Base-by-base conservation (phyloP, 2,113 vertebrate species). In the Gallinago media region DNA sequence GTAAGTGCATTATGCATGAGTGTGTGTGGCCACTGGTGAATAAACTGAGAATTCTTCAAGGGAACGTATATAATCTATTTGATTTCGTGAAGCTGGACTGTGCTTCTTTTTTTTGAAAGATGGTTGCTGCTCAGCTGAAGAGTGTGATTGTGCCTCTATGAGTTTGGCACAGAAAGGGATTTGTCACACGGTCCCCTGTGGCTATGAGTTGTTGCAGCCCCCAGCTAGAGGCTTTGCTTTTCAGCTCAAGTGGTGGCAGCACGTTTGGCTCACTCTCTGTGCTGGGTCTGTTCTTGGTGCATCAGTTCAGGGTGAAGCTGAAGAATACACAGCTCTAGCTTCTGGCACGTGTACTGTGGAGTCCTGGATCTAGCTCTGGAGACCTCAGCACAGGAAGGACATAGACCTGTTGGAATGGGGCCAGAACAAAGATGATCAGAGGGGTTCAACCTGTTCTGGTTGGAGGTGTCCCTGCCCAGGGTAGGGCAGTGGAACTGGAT, bases 1-100 rank as follows among this genome's bases (percentile, higher is more conserved):
- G 15, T 6, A 14, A 92, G 84, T 94, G 84, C 90, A 94, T 94
- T 94, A 95, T 94, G 91, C 87, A 95, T 90, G 92, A 93, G 76
- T 21, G 8, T 85, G 8, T 85, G 61, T 55, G 50, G 74, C 76
- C 67, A 36, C 93, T 70, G 84, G 86, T 66, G 87, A 58, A 82
- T 55, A 71, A 71, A 74, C 70, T n/a, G 31, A 36, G 17, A 12
- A 63, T 73, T 46, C 91, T 90, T 67, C 66, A 50, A 85, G 89
- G 85, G 47, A 93, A 66, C 3, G 1, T 15, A 18, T 78, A 73
- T 11, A 47, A 87, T 27, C 89, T 63, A 7, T 36, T 52, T 11
- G 58, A 40, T 49, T 71, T 31, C 29, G 1, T 6, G 31, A 17
- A 42, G 50, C 80, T 74, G 84, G 85, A 55, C 61, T 56, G 38